phyloP scores from a whole-genome alignment of 2,113 vertebrate species.

The Phylloscopus trochilus region DNA sequence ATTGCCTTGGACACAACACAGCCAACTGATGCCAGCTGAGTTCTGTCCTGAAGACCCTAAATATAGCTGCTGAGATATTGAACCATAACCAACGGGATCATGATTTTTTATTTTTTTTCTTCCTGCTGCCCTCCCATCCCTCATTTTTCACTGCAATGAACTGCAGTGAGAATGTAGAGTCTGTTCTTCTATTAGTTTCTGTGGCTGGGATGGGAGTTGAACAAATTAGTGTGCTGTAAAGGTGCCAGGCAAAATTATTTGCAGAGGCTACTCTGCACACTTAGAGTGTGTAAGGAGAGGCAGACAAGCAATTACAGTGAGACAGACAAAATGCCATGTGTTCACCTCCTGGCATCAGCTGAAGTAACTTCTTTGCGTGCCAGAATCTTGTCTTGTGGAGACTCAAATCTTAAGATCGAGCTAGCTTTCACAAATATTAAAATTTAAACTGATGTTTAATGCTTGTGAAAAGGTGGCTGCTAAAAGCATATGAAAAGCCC shows the following conservation, averaged over 20 bases:
- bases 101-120: not conserved
- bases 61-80: not conserved
- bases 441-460: not conserved
- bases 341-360: not conserved
- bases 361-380: not conserved
- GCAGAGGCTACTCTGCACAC: not conserved
- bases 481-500: not conserved
- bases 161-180: not conserved
- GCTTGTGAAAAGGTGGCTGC: not conserved
- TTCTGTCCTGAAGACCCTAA: not conserved
- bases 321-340: not conserved
- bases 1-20: not conserved
- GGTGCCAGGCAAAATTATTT: not conserved
- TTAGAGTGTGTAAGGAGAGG: not conserved
- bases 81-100: not conserved
- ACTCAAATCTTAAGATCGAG: not conserved
- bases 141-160: not conserved
- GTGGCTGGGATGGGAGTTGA: not conserved
- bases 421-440: constrained; percentile 11
- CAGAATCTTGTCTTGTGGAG: not conserved
- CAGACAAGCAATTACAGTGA: not conserved
- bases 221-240: not conserved
- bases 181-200: not conserved
- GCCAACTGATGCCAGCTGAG: not conserved
- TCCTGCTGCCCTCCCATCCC: not conserved